Percentiles rank a stretch among this genome's conserved stretches.
Evolutionary conservation across 2,113 vertebrate species (phyloP).

Genomic region (Copsychus sechellarum): DNA sequence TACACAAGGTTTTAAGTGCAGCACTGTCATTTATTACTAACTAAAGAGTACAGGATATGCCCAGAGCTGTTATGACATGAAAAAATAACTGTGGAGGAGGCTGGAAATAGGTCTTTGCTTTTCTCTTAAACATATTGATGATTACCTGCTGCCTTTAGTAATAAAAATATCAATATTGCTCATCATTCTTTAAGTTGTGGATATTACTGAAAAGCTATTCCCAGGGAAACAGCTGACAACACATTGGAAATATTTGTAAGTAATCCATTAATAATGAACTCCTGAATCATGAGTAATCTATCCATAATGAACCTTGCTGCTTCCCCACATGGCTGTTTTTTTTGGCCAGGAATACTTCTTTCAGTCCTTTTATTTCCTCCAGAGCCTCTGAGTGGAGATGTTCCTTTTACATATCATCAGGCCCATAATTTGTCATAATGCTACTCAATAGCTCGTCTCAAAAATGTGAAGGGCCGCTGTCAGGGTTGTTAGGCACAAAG

Average conservation of each 20-base stretch:
- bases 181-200: not conserved
- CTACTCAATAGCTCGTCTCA: conserved; percentile 20
- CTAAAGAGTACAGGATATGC: not conserved
- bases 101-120: not conserved
- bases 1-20: not conserved
- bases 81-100: not conserved
- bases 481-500: conserved; percentile 10
- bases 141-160: not conserved
- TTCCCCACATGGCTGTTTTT: not conserved
- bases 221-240: not conserved
- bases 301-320: not conserved
- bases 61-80: not conserved
- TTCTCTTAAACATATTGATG: not conserved
- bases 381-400: conserved; percentile 5
- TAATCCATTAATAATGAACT: not conserved
- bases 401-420: conserved; percentile 37
- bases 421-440: conserved; percentile 44
- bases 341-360: not conserved
- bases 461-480: not conserved
- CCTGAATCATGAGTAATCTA: not conserved
- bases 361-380: conserved; percentile 36
- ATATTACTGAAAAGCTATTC: not conserved
- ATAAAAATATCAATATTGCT: not conserved
- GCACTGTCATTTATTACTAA: not conserved
- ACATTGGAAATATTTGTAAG: not conserved